phyloP scores from a whole-genome alignment of 1,140 invertebrate species.

The Muscidifurax raptorellus region DNA sequence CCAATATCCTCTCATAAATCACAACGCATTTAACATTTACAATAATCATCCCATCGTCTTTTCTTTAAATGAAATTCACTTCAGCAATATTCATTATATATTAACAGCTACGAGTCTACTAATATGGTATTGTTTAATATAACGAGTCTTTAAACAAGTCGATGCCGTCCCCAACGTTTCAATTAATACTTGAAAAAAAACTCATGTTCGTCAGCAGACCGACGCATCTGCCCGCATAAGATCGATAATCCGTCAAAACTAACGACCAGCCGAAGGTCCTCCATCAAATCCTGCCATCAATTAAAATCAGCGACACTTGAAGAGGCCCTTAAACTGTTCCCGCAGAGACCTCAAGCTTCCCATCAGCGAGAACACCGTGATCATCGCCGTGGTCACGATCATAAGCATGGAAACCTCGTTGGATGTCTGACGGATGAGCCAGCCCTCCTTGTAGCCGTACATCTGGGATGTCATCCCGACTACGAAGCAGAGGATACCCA shows the following conservation, averaged over 20 bases:
- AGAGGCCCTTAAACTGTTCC: slow-evolving; percentile 47
- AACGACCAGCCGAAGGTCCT: not conserved
- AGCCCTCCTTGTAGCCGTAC: slow-evolving; percentile 58
- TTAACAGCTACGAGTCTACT: too few species aligned
- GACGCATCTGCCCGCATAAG: too few species aligned
- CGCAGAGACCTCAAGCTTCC: slow-evolving; percentile 56
- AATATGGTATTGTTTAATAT: too few species aligned
- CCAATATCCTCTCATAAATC: too few species aligned
- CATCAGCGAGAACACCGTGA: slow-evolving; percentile 57
- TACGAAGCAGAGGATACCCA: slow-evolving; percentile 64
- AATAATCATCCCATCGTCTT: too few species aligned
- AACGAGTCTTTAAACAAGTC: too few species aligned
- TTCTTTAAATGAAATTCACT: too few species aligned
- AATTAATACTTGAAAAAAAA: not conserved
- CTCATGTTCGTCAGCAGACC: not conserved
- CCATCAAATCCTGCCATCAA: not conserved
- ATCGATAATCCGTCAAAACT: not conserved
- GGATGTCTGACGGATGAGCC: slow-evolving; percentile 40
- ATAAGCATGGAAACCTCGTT: slow-evolving; percentile 34
- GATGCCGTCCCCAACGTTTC: too few species aligned
- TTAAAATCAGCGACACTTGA: slow-evolving; percentile 29
- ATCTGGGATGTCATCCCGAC: slow-evolving; percentile 64
- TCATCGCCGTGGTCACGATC: slow-evolving; percentile 56
- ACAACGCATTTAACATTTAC: too few species aligned
- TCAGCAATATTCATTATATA: too few species aligned